These are phyloP conservation scores for Rhinatrema bivittatum DNA, from an alignment of 2,797 vertebrate species.

Conservation along the genomic window DNA sequence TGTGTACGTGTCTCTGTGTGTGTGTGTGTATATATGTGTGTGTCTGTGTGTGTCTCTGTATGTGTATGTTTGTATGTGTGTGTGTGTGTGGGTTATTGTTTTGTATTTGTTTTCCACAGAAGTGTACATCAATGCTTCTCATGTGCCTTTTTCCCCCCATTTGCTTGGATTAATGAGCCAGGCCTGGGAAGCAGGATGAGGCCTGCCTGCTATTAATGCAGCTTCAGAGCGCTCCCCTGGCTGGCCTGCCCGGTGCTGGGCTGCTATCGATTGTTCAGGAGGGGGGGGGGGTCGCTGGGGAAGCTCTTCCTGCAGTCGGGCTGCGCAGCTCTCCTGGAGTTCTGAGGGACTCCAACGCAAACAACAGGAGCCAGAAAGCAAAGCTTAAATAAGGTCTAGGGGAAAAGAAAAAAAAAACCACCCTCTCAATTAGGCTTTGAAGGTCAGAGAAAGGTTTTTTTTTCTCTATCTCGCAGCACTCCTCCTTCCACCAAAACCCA, in stretches of 20 bases:
- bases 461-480: constrained; percentile 41
- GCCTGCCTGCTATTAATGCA: constrained; percentile 36
- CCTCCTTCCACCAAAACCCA: constrained; percentile 53
- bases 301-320: constrained; percentile 67
- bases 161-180: constrained; percentile 48
- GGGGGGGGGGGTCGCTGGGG: constrained; percentile 53
- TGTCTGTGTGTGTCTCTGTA: no score
- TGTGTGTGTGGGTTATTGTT: no score
- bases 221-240: constrained; percentile 36
- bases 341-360: constrained; percentile 64
- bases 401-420: no score
- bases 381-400: constrained; percentile 65
- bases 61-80: no score
- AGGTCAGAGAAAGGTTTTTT: constrained; percentile 68
- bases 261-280: constrained; percentile 50
- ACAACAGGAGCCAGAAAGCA: constrained; percentile 48
- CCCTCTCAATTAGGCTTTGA: constrained; percentile 83
- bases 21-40: no score
- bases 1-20: no score
- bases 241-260: constrained; percentile 39
- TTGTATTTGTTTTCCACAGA: background rate
- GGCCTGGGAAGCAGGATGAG: constrained; percentile 43
- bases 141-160: constrained; percentile 15
- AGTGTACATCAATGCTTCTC: constrained; percentile 9
- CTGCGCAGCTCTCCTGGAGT: constrained; percentile 64